These are phyloP conservation scores for Halictus quadricinctus DNA, from an alignment of 2,888 invertebrate genomes.

Conservation along the genomic window DNA sequence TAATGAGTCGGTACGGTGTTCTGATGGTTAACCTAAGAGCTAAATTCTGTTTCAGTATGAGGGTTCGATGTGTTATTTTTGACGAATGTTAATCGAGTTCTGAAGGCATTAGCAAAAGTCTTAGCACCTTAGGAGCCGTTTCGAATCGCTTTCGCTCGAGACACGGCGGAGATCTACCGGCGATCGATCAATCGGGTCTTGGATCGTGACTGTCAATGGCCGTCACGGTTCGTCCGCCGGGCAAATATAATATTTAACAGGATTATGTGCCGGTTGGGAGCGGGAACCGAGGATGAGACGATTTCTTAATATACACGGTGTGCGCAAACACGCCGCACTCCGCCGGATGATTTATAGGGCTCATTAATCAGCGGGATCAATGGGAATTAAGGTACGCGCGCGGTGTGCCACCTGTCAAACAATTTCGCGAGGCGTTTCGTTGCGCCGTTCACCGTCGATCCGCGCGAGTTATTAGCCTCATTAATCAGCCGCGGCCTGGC, in stretches of 20 bases:
- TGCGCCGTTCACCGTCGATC: conserved; percentile 30
- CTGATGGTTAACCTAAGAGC: no score
- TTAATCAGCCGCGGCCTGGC: conserved; percentile 60
- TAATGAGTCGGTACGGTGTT: no score
- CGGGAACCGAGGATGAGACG: conserved; percentile 30
- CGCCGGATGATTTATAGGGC: conserved; percentile 43
- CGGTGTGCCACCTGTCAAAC: conserved; percentile 54
- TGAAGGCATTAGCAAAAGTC: background rate
- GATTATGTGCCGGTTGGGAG: conserved; percentile 28
- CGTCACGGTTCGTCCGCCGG: conserved; percentile 36
- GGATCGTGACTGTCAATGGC: conserved; percentile 47
- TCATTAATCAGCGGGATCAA: conserved; percentile 61
- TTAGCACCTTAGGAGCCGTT: background rate
- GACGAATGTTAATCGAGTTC: background rate
- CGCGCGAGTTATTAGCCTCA: conserved; percentile 59
- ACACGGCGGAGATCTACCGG: background rate
- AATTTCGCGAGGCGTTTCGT: conserved; percentile 54
- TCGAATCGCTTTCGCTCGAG: background rate
- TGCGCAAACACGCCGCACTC: background rate
- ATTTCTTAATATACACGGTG: conserved; percentile 34
- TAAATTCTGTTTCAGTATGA: background rate
- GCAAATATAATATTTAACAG: conserved; percentile 28
- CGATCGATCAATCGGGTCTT: conserved; percentile 26
- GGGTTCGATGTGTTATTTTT: background rate
- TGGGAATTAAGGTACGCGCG: conserved; percentile 62